These are phyloP conservation scores for Nymphalis polychloros DNA, from an alignment of 2,888 invertebrate genomes.

Conservation along the genomic window DNA sequence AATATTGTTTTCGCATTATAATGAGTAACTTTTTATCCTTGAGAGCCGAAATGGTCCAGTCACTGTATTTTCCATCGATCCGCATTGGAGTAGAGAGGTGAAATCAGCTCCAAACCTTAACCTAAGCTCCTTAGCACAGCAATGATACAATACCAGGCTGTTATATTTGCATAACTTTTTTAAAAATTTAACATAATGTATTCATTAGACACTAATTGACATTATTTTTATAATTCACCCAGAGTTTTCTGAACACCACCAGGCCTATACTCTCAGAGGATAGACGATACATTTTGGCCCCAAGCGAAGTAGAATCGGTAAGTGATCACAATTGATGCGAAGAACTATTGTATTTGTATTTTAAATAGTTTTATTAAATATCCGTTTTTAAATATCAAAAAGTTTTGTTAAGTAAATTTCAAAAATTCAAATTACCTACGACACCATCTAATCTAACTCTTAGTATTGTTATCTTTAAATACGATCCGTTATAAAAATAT, in stretches of 20 bases:
- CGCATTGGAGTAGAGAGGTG: too few species aligned
- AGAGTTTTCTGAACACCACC: conserved; percentile 66
- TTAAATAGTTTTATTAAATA: not conserved
- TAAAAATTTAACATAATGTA: too few species aligned
- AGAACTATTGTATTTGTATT: not conserved
- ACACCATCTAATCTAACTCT: conserved; percentile 2
- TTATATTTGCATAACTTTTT: too few species aligned
- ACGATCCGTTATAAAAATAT: conserved; percentile 24
- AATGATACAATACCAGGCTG: too few species aligned
- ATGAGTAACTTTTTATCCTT: too few species aligned
- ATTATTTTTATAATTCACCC: conserved; percentile 44
- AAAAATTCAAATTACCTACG: not conserved
- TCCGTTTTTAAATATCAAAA: too few species aligned
- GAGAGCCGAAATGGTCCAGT: too few species aligned
- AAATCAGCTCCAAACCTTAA: too few species aligned
- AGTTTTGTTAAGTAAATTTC: not conserved
- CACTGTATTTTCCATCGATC: too few species aligned
- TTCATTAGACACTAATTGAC: not conserved
- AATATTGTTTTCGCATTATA: too few species aligned
- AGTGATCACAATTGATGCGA: conserved; percentile 38
- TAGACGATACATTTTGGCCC: conserved; percentile 66
- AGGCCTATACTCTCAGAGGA: conserved; percentile 74
- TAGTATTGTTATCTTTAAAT: conserved; percentile 22
- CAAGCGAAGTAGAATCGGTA: conserved; percentile 70
- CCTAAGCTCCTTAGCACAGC: too few species aligned